Conservation (phyloP, 2,888 invertebrate genomes). For the Vanessa cardui region DNA sequence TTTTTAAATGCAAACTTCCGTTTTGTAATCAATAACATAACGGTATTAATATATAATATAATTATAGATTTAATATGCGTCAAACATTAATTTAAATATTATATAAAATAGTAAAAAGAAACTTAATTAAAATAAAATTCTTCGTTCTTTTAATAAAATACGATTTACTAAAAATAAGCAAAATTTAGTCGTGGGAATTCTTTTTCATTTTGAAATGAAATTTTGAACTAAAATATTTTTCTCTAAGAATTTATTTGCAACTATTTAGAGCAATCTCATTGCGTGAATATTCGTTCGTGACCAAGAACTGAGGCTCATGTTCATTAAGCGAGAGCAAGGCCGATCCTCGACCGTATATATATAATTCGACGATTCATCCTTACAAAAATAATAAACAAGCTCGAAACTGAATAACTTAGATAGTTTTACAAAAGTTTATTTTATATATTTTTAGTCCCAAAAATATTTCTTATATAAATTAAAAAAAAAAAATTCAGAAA, state of each 20-base stretch:
- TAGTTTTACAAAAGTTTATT: too few species aligned
- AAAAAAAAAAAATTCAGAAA: too few species aligned
- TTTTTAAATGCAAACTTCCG: not conserved
- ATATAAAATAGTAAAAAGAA: too few species aligned
- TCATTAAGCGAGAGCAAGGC: slow-evolving; percentile 7
- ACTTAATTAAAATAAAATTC: too few species aligned
- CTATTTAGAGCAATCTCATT: slow-evolving; percentile 2
- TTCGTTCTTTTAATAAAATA: too few species aligned
- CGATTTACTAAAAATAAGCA: too few species aligned
- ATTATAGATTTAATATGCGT: too few species aligned
- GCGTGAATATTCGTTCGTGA: slow-evolving; percentile 5
- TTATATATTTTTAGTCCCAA: too few species aligned
- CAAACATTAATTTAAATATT: too few species aligned
- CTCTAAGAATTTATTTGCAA: not conserved
- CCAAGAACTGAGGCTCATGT: not conserved
- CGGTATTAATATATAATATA: not conserved
- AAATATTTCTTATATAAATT: too few species aligned
- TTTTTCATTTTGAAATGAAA: not conserved
- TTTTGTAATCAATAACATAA: not conserved
- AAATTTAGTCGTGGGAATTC: not conserved
- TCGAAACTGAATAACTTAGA: not conserved
- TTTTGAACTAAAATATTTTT: not conserved
- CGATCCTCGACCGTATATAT: slow-evolving; percentile 6
- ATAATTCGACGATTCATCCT: not conserved
- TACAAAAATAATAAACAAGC: not conserved